Base-by-base conservation (phyloP, 2,888 invertebrate species). In the Xestobium rufovillosum region DNA sequence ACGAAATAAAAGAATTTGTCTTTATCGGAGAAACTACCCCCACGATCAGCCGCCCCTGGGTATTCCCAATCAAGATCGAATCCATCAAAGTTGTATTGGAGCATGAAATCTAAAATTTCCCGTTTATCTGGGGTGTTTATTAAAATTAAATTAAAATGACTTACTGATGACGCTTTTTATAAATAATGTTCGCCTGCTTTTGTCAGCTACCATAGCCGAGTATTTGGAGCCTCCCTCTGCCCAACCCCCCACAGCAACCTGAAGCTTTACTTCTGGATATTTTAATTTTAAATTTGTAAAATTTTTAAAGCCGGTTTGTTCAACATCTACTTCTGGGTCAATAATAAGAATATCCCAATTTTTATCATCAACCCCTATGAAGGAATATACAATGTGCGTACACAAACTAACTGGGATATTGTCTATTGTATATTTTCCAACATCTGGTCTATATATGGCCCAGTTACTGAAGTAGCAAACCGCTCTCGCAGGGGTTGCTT, bases 11-110 rank as follows among this genome's bases (percentile, higher is more conserved):
- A 71, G 67, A 89, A 90, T 42, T 75, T 73, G 52, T 89, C 82
- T 62, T 88, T 89, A 63, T 91, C 90, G 8, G 82, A 76, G 63
- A 77, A 88, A 37, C 76, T 80, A 23, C 90, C 90, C 4, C 87
- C 87, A 16, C 90, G 76, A 62, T 90, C 90, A 0, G 86, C 76
- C 0, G 90, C 90, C 1, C 84, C 89, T 1, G 90, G 89, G 59
- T 90, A 90, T 63, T 90, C 90, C 89, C 90, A 90, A 57, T 90
- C 89, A 52, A 89, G 69, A 57, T 90, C 89, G 53, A 90, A 78
- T 0, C 89, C 89, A 55, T 89, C 88, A 49, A 90, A 90, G 14
- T 75, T 67, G 56, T 87, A 88, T 53, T 78, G 70, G 34, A 80
- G 69, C 70, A 90, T 75, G 57, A 85, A 87, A 46, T 73, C 80